Base-by-base conservation (phyloP, 2,888 invertebrate genomes). In the Sericinus montela region DNA sequence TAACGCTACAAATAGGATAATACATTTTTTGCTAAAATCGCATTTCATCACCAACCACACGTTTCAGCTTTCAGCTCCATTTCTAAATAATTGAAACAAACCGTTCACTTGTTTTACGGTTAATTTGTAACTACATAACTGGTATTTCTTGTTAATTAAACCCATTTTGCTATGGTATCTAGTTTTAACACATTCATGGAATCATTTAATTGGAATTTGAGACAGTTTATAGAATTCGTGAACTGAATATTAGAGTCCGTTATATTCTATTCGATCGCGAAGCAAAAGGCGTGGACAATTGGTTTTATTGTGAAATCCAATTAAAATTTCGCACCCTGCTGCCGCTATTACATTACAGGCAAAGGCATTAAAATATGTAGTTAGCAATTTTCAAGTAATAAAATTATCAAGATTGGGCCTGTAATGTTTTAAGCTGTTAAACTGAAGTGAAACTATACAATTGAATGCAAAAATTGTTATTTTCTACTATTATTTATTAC, bases 71-170 rank as follows among this genome's bases (percentile, higher is more conserved):
- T 45, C 3, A 25, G 51, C n/a, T 45, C 7, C 51, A 34, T 15
- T 49, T 41, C 19, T 25, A 47, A 47, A 16, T 19, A 41, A 41
- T 47, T 25, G 35, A 13, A 13, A 30, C 6, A 10, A 10, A 30
- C 6, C 48, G 48, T 15, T 32, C 4, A 23, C 30, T 16, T 37
- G n/a, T 14, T 32, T 37, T 13, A 29, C 30, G n/a, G 42, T 30
- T 30, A 25, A 25, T 40, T 37, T 37, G 43, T 10, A 43, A 38
- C 37, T n/a, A 23, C 19, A 11, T 30, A 42, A 11, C 48, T 6
- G 43, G 37, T 48, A 43, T 32, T n/a, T 11, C 16, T 35, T 14
- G 46, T 47, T 40, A 38, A 48, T 48, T 42, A 37, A 37, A n/a
- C 9, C 30, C 13, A 30, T 45, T 39, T 16, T 14, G 38, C 29